Evolutionary conservation across 2,113 vertebrate species (phyloP), one percentile per base, ranked within the genome.

Genomic region (Grammomys dolichurus): DNA sequence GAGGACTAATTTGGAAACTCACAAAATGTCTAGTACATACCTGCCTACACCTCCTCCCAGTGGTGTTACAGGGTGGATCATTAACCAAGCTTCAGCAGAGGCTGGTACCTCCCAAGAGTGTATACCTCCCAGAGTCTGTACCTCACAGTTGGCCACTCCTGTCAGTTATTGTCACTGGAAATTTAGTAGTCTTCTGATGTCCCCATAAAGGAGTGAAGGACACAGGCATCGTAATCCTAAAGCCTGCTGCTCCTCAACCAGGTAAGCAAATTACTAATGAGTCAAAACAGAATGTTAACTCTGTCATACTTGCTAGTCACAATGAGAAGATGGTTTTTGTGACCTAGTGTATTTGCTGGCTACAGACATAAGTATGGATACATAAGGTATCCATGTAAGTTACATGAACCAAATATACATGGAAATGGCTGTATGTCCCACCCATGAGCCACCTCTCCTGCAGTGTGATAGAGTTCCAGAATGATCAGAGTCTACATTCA

Each of bases 401-500:
- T 80, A 9, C 36, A 69, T 16, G 31, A 92, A 48, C 75, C 33
- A 75, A 89, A 65, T 43, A 54, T 6, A 56, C 46, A n/a, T 16
- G 14, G 60, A 56, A 51, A n/a, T n/a, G 5, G 4, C 20, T 5
- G 24, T 12, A 3, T 14, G 16, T 5, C 51, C 43, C 13, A 5
- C 9, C 12, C 3, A 8, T 0, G 56, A 60, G 12, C 0, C 26
- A 19, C 7, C 7, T 88, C 36, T 90, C 51, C 54, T 16, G 3
- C 0, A 13, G 1, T 0, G 3, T 31, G 19, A n/a, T 9, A 22
- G 31, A 11, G 1, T 2, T n/a, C 54, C 67, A 11, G 67, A 69
- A 13, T 31, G 24, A 43, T 3, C 14, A 3, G 1, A n/a, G 4
- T 65, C 73, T 17, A 13, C 10, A 17, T 13, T 28, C 2, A 19